Percentiles rank a stretch among this genome's conserved stretches.
Evolutionary conservation across 2,888 invertebrate genomes (phyloP).

Genomic region (Caenorhabditis afra): DNA sequence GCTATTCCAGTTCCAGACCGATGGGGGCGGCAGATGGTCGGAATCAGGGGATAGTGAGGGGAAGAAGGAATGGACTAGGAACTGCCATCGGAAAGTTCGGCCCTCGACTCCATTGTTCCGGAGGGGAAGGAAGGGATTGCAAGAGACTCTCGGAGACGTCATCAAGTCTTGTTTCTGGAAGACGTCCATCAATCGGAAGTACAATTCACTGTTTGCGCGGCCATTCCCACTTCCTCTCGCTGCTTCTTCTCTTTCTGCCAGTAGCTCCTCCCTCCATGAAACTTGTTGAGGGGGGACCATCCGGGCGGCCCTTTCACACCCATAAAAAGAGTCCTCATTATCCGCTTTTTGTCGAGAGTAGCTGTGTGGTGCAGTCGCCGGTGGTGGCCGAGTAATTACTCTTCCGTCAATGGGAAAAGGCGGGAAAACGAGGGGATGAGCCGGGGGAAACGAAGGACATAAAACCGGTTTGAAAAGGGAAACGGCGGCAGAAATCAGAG

Average conservation of each 20-base stretch:
- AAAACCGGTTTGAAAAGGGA: conserved; percentile 42
- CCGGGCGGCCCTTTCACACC: background rate
- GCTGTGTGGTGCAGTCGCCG: conserved; percentile 1
- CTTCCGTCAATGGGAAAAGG: conserved; percentile 19
- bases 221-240: conserved; percentile 52
- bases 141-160: conserved; percentile 5
- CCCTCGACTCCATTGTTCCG: background rate
- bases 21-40: too few species aligned
- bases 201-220: conserved; percentile 59
- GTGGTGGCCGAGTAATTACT: conserved; percentile 36
- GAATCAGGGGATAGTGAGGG: too few species aligned
- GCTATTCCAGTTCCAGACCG: conserved; percentile 43
- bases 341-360: conserved; percentile 5
- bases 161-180: conserved; percentile 18
- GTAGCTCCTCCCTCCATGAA: conserved; percentile 14
- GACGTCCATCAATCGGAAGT: conserved; percentile 56
- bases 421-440: conserved; percentile 45
- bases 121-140: conserved; percentile 31
- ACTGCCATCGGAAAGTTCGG: too few species aligned
- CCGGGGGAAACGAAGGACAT: conserved; percentile 15
- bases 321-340: conserved; percentile 37
- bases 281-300: conserved; percentile 22
- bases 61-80: too few species aligned
- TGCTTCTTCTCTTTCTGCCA: conserved; percentile 24
- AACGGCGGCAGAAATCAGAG: conserved; percentile 39